These are phyloP conservation scores for Emydoidea blandingii DNA, from an alignment of 2,797 vertebrate species.

Conservation along the genomic window DNA sequence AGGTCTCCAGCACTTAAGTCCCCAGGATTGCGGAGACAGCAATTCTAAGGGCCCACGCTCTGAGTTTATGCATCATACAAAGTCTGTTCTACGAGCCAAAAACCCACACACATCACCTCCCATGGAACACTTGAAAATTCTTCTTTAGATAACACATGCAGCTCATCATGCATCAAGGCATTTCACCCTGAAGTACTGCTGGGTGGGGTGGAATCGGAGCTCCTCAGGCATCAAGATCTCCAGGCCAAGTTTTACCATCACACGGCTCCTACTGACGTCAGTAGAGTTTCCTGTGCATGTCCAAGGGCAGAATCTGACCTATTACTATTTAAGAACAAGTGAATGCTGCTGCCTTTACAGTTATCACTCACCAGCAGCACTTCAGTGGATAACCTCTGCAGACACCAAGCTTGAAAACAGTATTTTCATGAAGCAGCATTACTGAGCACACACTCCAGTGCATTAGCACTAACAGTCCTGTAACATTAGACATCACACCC, in stretches of 20 bases:
- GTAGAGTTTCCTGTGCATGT: background rate
- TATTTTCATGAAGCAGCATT: too few relatives aligned
- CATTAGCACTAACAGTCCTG: background rate
- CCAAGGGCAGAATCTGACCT: background rate
- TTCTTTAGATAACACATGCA: background rate
- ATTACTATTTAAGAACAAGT: background rate
- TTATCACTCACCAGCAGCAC: background rate
- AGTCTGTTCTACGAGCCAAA: background rate
- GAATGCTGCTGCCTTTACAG: background rate
- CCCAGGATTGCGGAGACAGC: background rate
- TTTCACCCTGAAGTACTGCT: background rate
- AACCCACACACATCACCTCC: too few relatives aligned
- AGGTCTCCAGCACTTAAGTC: background rate
- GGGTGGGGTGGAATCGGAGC: background rate
- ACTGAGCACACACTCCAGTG: too few relatives aligned
- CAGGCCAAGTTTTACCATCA: background rate
- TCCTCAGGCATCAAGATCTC: background rate
- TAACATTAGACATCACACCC: fast-evolving
- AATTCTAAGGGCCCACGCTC: background rate
- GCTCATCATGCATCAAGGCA: background rate
- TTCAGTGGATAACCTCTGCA: background rate
- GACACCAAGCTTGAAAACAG: too few relatives aligned
- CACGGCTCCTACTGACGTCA: background rate
- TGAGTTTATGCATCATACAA: background rate
- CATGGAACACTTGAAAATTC: background rate